Evolutionary conservation across 2,797 vertebrate genomes (phyloP).

Genomic region (Etheostoma nigrum): DNA sequence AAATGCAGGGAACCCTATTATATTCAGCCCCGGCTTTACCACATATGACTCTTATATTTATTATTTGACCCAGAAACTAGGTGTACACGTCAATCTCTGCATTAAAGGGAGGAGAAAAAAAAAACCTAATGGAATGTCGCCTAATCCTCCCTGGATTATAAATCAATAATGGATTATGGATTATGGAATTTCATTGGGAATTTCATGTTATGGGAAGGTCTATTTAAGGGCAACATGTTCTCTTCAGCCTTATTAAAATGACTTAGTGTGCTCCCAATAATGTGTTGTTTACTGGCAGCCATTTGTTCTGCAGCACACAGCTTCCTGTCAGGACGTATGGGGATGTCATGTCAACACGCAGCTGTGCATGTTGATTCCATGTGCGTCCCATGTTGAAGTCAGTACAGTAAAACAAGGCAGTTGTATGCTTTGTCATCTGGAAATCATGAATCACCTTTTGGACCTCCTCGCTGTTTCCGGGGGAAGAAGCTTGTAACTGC

Average conservation of each 20-base stretch:
- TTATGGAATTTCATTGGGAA: slow-evolving; percentile 73
- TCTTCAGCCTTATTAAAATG: not conserved
- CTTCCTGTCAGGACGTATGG: slow-evolving; percentile 59
- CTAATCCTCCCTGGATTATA: slow-evolving; percentile 76
- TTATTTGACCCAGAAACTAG: slow-evolving; percentile 73
- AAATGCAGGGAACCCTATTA: slow-evolving; percentile 54
- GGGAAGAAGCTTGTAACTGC: slow-evolving; percentile 14
- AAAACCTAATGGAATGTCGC: slow-evolving; percentile 49
- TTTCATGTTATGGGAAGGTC: slow-evolving; percentile 59
- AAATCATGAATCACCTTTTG: slow-evolving; percentile 47
- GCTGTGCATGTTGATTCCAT: slow-evolving; percentile 56
- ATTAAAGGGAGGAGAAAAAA: slow-evolving; percentile 28
- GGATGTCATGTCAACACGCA: slow-evolving; percentile 44
- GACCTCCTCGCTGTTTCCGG: slow-evolving; percentile 1
- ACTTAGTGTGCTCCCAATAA: not conserved
- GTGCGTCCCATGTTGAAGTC: slow-evolving; percentile 48
- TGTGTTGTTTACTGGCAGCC: slow-evolving; percentile 43
- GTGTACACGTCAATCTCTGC: slow-evolving; percentile 56
- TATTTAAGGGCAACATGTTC: slow-evolving; percentile 35
- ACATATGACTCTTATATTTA: slow-evolving; percentile 50
- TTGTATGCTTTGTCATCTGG: slow-evolving; percentile 39
- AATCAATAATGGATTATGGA: slow-evolving; percentile 76
- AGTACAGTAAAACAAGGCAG: slow-evolving; percentile 36
- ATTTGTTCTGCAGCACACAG: slow-evolving; percentile 39
- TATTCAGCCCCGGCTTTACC: slow-evolving; percentile 61